Conservation (phyloP, 2,888 invertebrate species). For the Torymus tubicola region DNA sequence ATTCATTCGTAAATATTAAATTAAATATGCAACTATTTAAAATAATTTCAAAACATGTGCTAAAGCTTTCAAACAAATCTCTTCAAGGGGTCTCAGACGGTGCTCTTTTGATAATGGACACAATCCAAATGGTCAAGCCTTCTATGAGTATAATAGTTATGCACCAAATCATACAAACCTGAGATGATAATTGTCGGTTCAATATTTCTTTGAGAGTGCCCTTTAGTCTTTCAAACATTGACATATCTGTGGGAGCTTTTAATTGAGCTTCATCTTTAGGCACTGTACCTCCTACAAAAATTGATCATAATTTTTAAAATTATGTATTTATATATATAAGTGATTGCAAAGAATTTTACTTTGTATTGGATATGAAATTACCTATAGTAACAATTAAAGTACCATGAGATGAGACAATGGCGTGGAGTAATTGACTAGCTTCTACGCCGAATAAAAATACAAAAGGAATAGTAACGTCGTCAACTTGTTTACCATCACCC, state of each 20-base stretch:
- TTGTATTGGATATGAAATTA: constrained; percentile 55
- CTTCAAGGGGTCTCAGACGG: constrained; percentile 22
- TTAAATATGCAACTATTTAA: background rate
- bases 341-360: no score
- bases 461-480: constrained; percentile 92
- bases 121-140: constrained; percentile 62
- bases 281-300: constrained; percentile 41
- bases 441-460: constrained; percentile 92
- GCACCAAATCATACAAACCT: constrained; percentile 71
- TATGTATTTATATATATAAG: no score
- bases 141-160: constrained; percentile 64
- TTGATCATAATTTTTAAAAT: no score
- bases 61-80: constrained; percentile 42
- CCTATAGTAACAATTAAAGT: constrained; percentile 70
- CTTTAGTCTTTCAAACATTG: constrained; percentile 72
- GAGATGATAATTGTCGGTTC: constrained; percentile 67
- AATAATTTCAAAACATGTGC: constrained; percentile 31
- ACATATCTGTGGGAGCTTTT: constrained; percentile 72
- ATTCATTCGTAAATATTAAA: constrained; percentile 33
- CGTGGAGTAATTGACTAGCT: constrained; percentile 82
- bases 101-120: constrained; percentile 60
- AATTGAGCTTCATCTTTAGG: constrained; percentile 69
- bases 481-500: constrained; percentile 86
- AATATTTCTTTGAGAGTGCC: constrained; percentile 72
- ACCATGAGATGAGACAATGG: constrained; percentile 74